phyloP scores from a whole-genome alignment of 1,140 invertebrate genomes.

The Heliconius himera region DNA sequence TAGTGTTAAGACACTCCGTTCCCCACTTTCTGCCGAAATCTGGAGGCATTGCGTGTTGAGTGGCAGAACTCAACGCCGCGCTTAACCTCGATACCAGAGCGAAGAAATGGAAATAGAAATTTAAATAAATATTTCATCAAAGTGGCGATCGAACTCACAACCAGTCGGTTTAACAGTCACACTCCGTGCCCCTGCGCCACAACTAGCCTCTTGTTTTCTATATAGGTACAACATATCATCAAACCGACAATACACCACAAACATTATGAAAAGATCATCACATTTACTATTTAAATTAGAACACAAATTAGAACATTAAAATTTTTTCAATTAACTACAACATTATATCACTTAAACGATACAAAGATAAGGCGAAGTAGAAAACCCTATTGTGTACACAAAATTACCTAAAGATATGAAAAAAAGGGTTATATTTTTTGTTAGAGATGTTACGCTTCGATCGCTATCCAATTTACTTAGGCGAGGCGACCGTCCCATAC shows the following conservation, averaged over 20 bases:
- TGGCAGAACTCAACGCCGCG: no score
- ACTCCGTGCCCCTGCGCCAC: no score
- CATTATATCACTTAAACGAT: constrained; percentile 35
- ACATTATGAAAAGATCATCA: not conserved
- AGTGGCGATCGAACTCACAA: no score
- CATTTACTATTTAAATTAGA: constrained; percentile 1
- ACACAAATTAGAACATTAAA: not conserved
- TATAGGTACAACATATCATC: not conserved
- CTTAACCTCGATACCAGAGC: no score
- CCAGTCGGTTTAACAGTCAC: no score
- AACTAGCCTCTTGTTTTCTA: not conserved
- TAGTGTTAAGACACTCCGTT: no score
- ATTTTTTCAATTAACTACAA: constrained; percentile 26
- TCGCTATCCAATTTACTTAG: constrained; percentile 75
- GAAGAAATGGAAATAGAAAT: no score
- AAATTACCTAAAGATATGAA: constrained; percentile 69
- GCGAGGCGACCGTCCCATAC: constrained; percentile 53
- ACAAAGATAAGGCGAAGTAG: constrained; percentile 39
- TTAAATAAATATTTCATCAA: no score
- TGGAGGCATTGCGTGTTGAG: not conserved
- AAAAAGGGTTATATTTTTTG: constrained; percentile 73
- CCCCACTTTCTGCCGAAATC: no score
- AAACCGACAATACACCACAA: not conserved
- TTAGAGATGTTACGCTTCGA: constrained; percentile 70
- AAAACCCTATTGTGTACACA: constrained; percentile 62